These are phyloP conservation scores for Aythya baeri DNA, from an alignment of 2,113 vertebrate species.

Conservation along the genomic window DNA sequence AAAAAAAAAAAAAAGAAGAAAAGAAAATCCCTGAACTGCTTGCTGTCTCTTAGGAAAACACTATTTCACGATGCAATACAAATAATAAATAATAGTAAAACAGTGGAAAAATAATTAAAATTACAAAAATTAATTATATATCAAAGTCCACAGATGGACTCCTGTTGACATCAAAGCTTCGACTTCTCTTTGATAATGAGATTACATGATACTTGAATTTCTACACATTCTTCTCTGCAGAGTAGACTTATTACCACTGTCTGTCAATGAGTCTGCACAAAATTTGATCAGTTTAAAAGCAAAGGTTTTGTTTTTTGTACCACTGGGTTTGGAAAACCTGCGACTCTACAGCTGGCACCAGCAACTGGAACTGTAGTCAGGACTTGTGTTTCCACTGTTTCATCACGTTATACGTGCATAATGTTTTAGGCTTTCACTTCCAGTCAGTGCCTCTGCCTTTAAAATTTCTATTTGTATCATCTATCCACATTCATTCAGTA, in stretches of 20 bases:
- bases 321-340: neutral
- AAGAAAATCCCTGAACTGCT: neutral
- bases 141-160: constrained; percentile 15
- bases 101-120: constrained; percentile 43
- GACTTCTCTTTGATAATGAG: constrained; percentile 38
- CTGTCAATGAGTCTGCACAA: neutral
- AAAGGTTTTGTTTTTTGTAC: neutral
- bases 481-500: neutral
- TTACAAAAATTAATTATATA: constrained; percentile 47
- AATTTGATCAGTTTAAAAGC: neutral
- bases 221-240: neutral
- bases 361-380: neutral
- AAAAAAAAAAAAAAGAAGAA: neutral
- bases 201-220: constrained; percentile 39
- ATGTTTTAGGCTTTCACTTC: neutral
- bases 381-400: neutral
- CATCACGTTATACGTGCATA: neutral
- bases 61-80: neutral
- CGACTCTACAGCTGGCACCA: neutral
- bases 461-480: neutral
- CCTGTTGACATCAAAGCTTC: constrained; percentile 47
- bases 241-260: neutral
- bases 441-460: neutral
- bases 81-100: neutral
- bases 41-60: neutral